Conservation (phyloP, 1,140 invertebrate genomes). For the Daktulosphaira vitifoliae region DNA sequence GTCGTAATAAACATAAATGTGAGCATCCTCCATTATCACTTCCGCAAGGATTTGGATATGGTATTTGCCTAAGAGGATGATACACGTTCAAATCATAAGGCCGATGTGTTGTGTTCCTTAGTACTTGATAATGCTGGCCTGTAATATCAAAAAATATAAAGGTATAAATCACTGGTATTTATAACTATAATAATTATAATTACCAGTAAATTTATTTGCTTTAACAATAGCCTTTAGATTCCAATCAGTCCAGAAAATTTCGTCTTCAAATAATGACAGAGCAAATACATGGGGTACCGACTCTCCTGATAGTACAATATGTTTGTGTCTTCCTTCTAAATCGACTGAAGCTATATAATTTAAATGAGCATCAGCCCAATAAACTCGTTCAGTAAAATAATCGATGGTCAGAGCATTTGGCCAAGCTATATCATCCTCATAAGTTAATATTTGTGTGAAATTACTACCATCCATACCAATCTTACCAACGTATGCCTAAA, state of each 20-base stretch:
- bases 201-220: conserved; percentile 81
- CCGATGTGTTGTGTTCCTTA: conserved; percentile 86
- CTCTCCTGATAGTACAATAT: conserved; percentile 67
- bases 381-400: conserved; percentile 87
- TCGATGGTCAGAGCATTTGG: conserved; percentile 96
- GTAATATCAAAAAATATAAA: conserved; percentile 14
- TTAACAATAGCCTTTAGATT: conserved; percentile 79
- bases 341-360: conserved; percentile 94
- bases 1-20: conserved; percentile 86
- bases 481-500: conserved; percentile 88
- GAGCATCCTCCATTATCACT: conserved; percentile 93
- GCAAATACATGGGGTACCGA: conserved; percentile 91
- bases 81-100: conserved; percentile 90
- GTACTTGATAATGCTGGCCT: conserved; percentile 56
- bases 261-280: conserved; percentile 85
- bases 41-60: conserved; percentile 84
- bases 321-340: conserved; percentile 76
- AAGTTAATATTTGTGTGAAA: conserved; percentile 77
- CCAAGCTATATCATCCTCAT: conserved; percentile 93
- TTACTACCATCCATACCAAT: conserved; percentile 95
- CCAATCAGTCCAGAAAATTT: conserved; percentile 97
- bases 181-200: background rate
- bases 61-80: conserved; percentile 72
- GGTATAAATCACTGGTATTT: background rate
- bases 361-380: conserved; percentile 96